phyloP scores from a whole-genome alignment of 2,113 vertebrate genomes.

The Bujurquina vittata region DNA sequence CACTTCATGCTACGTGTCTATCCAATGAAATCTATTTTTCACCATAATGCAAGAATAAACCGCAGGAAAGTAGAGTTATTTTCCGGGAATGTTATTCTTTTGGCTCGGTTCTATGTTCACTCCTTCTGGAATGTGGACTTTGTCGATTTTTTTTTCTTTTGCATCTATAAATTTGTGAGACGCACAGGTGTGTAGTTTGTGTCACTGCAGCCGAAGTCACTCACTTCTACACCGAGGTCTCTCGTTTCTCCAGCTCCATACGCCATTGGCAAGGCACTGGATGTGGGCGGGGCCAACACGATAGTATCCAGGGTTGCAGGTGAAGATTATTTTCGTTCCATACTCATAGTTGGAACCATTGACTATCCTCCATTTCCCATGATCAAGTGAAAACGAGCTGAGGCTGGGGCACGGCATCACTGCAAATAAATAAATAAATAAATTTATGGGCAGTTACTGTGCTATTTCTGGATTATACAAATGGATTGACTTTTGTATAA shows the following conservation, averaged over 20 bases:
- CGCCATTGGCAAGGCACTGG: constrained; percentile 92
- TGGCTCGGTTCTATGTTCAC: background rate
- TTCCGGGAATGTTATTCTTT: background rate
- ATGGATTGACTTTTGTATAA: background rate
- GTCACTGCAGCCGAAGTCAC: constrained; percentile 18
- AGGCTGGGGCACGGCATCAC: constrained; percentile 95
- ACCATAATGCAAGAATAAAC: background rate
- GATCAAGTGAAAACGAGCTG: constrained; percentile 94
- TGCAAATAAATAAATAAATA: constrained; percentile 34
- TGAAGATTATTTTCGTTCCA: constrained; percentile 94
- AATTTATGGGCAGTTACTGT: background rate
- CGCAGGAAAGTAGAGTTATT: background rate
- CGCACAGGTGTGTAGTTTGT: background rate
- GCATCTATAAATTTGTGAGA: background rate
- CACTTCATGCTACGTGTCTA: background rate
- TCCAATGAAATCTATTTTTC: background rate
- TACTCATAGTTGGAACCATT: constrained; percentile 97
- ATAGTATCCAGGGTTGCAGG: constrained; percentile 94
- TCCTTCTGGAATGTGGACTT: background rate
- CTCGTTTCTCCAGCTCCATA: constrained; percentile 96
- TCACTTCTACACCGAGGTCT: constrained; percentile 93
- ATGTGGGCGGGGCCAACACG: constrained; percentile 93
- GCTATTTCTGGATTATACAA: constrained; percentile 23
- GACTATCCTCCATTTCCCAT: constrained; percentile 95
- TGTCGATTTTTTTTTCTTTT: background rate